These are phyloP conservation scores for Tor tambroides DNA, from an alignment of 2,113 vertebrate genomes.

Conservation along the genomic window DNA sequence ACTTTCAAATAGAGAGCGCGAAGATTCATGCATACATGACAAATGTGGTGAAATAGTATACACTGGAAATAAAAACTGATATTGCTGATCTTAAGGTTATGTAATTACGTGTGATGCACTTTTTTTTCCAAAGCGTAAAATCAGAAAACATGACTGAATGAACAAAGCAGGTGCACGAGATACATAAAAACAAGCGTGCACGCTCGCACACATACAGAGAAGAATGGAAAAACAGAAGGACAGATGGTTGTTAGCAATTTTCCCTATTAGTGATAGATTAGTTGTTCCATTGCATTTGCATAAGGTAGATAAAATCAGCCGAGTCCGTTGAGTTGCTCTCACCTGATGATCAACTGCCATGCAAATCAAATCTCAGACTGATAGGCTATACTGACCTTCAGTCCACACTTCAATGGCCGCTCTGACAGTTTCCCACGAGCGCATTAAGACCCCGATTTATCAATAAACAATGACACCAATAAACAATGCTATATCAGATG, in stretches of 20 bases:
- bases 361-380: neutral
- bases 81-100: neutral
- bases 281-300: neutral
- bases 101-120: neutral
- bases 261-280: neutral
- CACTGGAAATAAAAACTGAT: neutral
- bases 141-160: slow-evolving; percentile 49
- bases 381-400: neutral
- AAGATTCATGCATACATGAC: neutral
- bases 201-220: neutral
- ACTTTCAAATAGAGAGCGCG: neutral
- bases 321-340: too few species aligned
- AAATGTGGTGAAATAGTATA: neutral
- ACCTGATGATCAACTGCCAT: slow-evolving; percentile 4
- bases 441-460: neutral
- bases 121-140: neutral
- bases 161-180: slow-evolving; percentile 54
- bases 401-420: neutral
- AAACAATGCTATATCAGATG: too few species aligned
- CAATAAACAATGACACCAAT: neutral
- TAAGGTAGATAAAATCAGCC: neutral
- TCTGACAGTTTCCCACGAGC: neutral
- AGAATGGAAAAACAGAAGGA: neutral
- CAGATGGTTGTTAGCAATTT: slow-evolving; percentile 9
- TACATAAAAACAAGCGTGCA: neutral